Evolutionary conservation across 1,140 invertebrate species (phyloP).

Genomic region (Coenobita brevimanus): DNA sequence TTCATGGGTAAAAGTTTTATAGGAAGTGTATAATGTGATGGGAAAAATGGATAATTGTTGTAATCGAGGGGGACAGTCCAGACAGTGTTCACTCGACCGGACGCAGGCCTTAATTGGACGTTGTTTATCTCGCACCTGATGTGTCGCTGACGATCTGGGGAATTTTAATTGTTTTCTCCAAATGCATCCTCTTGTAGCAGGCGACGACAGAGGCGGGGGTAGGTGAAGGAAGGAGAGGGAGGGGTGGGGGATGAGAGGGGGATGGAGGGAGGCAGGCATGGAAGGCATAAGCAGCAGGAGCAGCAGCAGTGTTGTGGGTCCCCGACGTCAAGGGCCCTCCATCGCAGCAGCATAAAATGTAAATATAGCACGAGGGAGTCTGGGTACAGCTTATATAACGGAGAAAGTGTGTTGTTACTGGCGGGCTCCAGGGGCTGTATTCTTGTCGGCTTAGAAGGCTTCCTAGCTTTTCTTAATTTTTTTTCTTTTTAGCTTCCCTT

Average conservation of each 20-base stretch:
- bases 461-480: too few species aligned
- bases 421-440: not conserved
- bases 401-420: slow-evolving; percentile 16
- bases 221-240: not conserved
- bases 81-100: not conserved
- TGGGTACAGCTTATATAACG: slow-evolving; percentile 41
- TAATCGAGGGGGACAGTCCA: too few species aligned
- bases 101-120: slow-evolving; percentile 54
- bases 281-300: not conserved
- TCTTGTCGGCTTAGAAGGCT: too few species aligned
- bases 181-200: slow-evolving; percentile 51
- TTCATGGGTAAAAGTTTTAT: too few species aligned
- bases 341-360: slow-evolving; percentile 24
- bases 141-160: slow-evolving; percentile 59
- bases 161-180: slow-evolving; percentile 67
- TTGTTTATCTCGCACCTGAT: slow-evolving; percentile 64
- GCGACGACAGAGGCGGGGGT: slow-evolving; percentile 28
- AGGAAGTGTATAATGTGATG: too few species aligned
- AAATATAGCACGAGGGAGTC: slow-evolving; percentile 28
- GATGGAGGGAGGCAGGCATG: not conserved
- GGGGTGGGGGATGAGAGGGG: not conserved
- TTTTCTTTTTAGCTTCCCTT: too few species aligned
- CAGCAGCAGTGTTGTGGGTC: not conserved
- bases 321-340: not conserved
- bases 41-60: too few species aligned